These are phyloP conservation scores for Hermatobates lingyangjiaoensis DNA, from an alignment of 1,140 invertebrate species.

Conservation along the genomic window DNA sequence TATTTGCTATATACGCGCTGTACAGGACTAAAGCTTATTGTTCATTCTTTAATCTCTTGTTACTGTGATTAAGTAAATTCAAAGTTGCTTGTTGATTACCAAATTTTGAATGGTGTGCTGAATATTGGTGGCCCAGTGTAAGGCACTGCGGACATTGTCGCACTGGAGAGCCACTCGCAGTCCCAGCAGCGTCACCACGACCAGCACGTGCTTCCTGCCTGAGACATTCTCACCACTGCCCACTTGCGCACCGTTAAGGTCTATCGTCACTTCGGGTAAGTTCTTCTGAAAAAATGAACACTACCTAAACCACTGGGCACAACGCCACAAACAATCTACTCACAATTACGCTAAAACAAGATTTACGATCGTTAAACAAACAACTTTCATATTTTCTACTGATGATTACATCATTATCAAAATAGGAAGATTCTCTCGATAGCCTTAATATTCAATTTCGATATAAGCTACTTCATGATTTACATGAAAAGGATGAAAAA, in stretches of 20 bases:
- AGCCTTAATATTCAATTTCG: too few species aligned
- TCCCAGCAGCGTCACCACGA: conserved; percentile 21
- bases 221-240: conserved; percentile 33
- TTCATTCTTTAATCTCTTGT: too few species aligned
- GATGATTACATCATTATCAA: too few species aligned
- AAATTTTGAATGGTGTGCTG: conserved; percentile 27
- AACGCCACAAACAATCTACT: too few species aligned
- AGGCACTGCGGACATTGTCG: conserved; percentile 27
- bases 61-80: too few species aligned
- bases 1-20: too few species aligned
- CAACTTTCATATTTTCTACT: not conserved
- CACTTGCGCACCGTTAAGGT: conserved; percentile 32
- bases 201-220: conserved; percentile 25
- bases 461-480: too few species aligned
- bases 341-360: not conserved
- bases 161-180: conserved; percentile 35
- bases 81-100: conserved; percentile 19
- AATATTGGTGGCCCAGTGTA: conserved; percentile 34
- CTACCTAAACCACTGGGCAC: not conserved
- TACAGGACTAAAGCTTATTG: too few species aligned
- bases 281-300: conserved; percentile 22
- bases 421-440: too few species aligned
- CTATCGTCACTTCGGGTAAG: conserved; percentile 32
- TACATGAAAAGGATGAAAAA: too few species aligned
- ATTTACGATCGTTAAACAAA: not conserved